Conservation (phyloP, 2,888 invertebrate genomes). For the Spialia ferax region DNA sequence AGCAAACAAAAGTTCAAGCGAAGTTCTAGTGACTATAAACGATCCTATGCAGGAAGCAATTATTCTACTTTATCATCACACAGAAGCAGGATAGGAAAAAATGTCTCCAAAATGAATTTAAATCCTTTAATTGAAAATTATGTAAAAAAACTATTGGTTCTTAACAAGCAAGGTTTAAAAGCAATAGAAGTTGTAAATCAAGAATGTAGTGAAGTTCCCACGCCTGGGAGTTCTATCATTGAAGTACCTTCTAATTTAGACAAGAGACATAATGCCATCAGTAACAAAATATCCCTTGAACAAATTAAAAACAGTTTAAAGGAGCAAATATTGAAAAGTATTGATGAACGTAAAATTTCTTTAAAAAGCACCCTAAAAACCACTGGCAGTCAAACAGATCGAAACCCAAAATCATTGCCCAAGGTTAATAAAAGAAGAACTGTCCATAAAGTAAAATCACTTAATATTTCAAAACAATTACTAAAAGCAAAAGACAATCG, state of each 20-base stretch:
- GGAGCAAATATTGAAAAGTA: slow-evolving; percentile 59
- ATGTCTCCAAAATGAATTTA: slow-evolving; percentile 43
- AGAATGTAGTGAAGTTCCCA: slow-evolving; percentile 78
- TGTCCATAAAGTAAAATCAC: slow-evolving; percentile 75
- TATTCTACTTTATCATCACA: slow-evolving; percentile 23
- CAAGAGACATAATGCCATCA: slow-evolving; percentile 50
- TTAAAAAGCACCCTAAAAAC: slow-evolving; percentile 39
- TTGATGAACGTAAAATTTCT: slow-evolving; percentile 38
- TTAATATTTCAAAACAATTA: slow-evolving; percentile 73
- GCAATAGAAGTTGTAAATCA: slow-evolving; percentile 74
- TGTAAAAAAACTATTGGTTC: slow-evolving; percentile 68
- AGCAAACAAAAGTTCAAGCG: slow-evolving; percentile 38
- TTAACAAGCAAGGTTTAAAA: slow-evolving; percentile 72
- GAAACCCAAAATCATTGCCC: slow-evolving; percentile 39
- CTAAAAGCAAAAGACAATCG: slow-evolving; percentile 45
- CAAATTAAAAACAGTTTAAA: slow-evolving; percentile 68
- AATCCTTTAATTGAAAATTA: slow-evolving; percentile 74
- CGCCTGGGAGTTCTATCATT: slow-evolving; percentile 79
- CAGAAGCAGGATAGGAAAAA: slow-evolving; percentile 32
- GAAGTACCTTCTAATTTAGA: slow-evolving; percentile 67
- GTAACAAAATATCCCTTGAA: slow-evolving; percentile 70
- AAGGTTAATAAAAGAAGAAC: slow-evolving; percentile 57
- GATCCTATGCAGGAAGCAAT: slow-evolving; percentile 10
- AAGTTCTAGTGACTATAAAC: slow-evolving; percentile 27
- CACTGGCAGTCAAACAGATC: slow-evolving; percentile 42